phyloP scores from a whole-genome alignment of 1,140 invertebrate genomes.

The Drosophila murphyi region DNA sequence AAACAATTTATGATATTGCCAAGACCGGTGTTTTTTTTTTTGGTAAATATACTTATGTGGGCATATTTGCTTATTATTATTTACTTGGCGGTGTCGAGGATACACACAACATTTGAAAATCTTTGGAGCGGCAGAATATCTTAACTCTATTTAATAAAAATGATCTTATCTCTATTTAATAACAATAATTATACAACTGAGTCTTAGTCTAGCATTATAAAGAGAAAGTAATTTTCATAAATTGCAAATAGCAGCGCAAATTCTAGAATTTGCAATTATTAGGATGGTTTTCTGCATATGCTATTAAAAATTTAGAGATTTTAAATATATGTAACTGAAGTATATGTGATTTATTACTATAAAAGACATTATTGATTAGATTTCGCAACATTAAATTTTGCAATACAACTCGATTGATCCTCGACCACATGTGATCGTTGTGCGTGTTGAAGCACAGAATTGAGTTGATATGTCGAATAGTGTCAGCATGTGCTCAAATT shows the following conservation, averaged over 20 bases:
- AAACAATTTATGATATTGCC: conserved; percentile 74
- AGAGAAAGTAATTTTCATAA: too few relatives aligned
- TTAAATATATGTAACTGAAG: too few relatives aligned
- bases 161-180: too few relatives aligned
- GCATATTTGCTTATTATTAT: neutral
- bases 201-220: too few relatives aligned
- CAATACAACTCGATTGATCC: conserved; percentile 40
- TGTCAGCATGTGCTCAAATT: neutral
- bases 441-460: conserved; percentile 18
- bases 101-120: neutral
- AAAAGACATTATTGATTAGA: neutral
- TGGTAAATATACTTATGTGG: conserved; percentile 11
- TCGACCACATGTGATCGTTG: conserved; percentile 58
- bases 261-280: too few relatives aligned
- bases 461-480: conserved; percentile 17
- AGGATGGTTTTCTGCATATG: too few relatives aligned
- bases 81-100: neutral
- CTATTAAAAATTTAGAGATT: too few relatives aligned
- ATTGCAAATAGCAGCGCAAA: too few relatives aligned
- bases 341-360: neutral
- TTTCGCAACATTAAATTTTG: conserved; percentile 10
- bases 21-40: conserved; percentile 14
- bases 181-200: too few relatives aligned
- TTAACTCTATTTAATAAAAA: too few relatives aligned
- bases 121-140: neutral